phyloP scores from a whole-genome alignment of 2,113 vertebrate genomes.

The Anser brachyrhynchus region DNA sequence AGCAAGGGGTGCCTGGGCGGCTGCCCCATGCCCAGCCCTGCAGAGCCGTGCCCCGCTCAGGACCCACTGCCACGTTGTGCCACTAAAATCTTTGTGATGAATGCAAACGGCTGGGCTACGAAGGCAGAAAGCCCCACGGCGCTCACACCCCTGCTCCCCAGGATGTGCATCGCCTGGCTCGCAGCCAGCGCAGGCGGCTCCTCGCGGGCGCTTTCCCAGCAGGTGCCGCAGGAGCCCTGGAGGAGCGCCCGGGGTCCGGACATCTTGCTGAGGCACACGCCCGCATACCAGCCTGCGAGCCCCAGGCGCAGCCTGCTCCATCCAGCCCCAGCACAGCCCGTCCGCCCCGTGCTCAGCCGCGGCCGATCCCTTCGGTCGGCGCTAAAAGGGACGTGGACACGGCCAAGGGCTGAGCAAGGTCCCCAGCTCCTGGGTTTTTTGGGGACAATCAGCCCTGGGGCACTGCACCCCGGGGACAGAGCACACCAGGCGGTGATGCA shows the following conservation, averaged over 20 bases:
- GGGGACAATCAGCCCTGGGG: too few species aligned
- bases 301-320: background rate
- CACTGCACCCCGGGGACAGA: accelerated
- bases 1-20: accelerated
- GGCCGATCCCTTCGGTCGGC: accelerated
- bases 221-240: background rate
- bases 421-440: background rate
- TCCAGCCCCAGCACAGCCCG: background rate
- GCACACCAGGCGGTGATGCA: accelerated
- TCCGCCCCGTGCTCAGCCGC: background rate
- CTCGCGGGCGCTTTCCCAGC: background rate
- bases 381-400: accelerated
- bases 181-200: background rate
- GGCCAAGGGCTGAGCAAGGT: background rate
- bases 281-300: constrained; percentile 2
- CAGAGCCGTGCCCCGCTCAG: background rate
- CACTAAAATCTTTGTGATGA: background rate
- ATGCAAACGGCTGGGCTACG: background rate
- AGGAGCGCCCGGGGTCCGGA: constrained; percentile 9
- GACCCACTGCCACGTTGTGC: too few species aligned
- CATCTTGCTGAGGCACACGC: background rate
- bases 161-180: background rate
- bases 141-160: accelerated
- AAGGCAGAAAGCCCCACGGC: accelerated
- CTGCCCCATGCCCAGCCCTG: background rate